These are phyloP conservation scores for Pantherophis alleghaniensis DNA, from an alignment of 2,797 vertebrate genomes.

Conservation along the genomic window DNA sequence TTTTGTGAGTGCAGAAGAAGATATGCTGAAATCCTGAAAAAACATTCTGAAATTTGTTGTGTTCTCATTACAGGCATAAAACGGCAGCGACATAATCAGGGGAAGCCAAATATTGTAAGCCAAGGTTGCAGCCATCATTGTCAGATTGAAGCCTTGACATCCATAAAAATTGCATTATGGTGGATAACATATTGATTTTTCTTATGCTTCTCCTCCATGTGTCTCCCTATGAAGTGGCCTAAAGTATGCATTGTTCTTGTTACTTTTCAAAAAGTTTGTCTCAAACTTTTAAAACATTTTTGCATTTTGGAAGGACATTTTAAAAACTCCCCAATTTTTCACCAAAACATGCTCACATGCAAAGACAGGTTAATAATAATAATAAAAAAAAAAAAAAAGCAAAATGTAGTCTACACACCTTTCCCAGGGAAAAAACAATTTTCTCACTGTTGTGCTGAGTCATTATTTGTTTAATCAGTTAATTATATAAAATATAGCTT, in stretches of 20 bases:
- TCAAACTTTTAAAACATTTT: not conserved
- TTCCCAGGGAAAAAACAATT: not conserved
- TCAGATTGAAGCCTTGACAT: not conserved
- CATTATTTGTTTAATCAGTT: not conserved
- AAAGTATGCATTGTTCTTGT: not conserved
- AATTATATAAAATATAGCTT: not conserved
- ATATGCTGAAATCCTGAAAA: not conserved
- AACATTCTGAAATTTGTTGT: not conserved
- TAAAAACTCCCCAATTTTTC: not conserved
- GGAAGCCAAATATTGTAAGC: not conserved
- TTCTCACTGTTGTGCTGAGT: not conserved
- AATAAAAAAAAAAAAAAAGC: too few relatives aligned
- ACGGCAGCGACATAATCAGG: not conserved
- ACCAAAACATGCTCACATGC: not conserved
- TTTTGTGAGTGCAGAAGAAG: not conserved
- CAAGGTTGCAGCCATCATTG: not conserved
- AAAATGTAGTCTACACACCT: too few relatives aligned
- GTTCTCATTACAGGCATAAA: not conserved
- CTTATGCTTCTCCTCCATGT: not conserved
- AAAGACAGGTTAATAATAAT: not conserved
- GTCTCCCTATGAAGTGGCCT: not conserved
- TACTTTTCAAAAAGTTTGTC: not conserved
- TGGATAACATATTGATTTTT: not conserved
- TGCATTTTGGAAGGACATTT: not conserved
- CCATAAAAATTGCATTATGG: not conserved